phyloP scores from a whole-genome alignment of 1,140 invertebrate genomes.

The Pseudomyrmex sp. region DNA sequence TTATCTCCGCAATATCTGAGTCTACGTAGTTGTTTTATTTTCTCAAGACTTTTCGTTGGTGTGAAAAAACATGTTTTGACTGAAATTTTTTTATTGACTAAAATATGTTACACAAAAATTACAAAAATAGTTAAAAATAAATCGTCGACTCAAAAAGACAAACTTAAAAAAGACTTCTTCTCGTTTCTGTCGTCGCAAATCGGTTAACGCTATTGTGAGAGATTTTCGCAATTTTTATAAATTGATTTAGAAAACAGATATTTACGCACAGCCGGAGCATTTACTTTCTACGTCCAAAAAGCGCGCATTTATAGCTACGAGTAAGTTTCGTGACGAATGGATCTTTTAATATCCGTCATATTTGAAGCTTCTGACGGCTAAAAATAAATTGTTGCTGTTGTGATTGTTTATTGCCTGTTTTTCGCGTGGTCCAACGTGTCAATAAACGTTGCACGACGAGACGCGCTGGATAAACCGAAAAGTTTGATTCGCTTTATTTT shows the following conservation, averaged over 20 bases:
- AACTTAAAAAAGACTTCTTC: background rate
- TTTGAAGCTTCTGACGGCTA: conserved; percentile 21
- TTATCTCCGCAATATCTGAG: background rate
- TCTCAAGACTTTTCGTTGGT: background rate
- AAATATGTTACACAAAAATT: too few relatives aligned
- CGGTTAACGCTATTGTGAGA: background rate
- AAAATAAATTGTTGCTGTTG: conserved; percentile 25
- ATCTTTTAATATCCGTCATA: conserved; percentile 39
- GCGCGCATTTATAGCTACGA: conserved; percentile 12
- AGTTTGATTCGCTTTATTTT: conserved; percentile 20
- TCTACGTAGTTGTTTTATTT: background rate
- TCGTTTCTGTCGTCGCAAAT: background rate
- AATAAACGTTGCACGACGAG: conserved; percentile 43
- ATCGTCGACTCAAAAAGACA: too few relatives aligned
- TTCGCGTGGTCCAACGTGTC: conserved; percentile 18
- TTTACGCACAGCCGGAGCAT: background rate
- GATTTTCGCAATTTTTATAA: background rate
- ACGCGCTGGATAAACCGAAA: background rate
- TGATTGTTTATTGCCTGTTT: conserved; percentile 1
- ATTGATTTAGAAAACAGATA: background rate
- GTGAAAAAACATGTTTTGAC: too few relatives aligned
- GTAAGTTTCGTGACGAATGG: conserved; percentile 1
- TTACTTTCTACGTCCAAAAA: background rate
- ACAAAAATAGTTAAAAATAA: too few relatives aligned
- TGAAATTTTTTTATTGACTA: too few relatives aligned